Evolutionary conservation across 1,140 invertebrate genomes (phyloP).

Genomic region (Hypsibius dujardini): DNA sequence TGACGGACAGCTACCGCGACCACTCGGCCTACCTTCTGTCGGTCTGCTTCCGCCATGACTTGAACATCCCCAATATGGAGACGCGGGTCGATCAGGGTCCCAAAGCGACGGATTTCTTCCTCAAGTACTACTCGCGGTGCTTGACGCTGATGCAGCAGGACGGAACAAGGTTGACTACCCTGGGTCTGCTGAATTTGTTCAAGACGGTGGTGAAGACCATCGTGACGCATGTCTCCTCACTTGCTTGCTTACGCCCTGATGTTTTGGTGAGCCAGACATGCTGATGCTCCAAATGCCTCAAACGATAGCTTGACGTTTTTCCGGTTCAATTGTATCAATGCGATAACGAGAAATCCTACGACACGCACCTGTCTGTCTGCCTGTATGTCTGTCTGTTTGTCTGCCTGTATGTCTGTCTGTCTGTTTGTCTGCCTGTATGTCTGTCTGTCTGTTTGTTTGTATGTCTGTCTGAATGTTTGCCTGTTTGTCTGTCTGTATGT

Average conservation of each 20-base stretch:
- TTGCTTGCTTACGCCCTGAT: not conserved
- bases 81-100: constrained; percentile 4
- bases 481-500: no score
- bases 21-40: not conserved
- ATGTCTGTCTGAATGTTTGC: no score
- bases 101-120: not conserved
- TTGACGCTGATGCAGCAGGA: not conserved
- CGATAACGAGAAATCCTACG: not conserved
- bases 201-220: constrained; percentile 11
- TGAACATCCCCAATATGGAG: constrained; percentile 4
- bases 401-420: no score
- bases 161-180: not conserved
- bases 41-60: not conserved
- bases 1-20: constrained; percentile 3
- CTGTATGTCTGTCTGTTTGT: no score
- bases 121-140: not conserved
- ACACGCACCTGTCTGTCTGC: not conserved
- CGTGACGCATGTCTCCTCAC: constrained; percentile 9
- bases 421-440: no score
- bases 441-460: no score
- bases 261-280: not conserved
- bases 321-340: no score
- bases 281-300: no score
- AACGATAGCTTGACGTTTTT: no score
- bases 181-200: not conserved